Evolutionary conservation across 2,888 invertebrate genomes (phyloP).

Genomic region (Stenchaetothrips biformis): DNA sequence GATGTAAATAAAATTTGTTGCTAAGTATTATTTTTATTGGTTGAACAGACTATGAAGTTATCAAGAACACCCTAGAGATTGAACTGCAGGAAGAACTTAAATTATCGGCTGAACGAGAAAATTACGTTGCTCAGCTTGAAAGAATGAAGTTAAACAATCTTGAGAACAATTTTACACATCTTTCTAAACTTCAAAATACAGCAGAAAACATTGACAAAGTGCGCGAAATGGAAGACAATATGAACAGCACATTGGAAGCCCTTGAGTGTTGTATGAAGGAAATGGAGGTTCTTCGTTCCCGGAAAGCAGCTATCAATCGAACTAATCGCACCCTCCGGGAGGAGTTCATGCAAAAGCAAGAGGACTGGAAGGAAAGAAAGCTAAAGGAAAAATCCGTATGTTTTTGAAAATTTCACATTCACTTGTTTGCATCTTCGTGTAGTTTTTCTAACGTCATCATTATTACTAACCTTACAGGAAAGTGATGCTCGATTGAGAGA

Average conservation of each 20-base stretch:
- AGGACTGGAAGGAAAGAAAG: neutral
- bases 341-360: neutral
- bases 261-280: constrained; percentile 2
- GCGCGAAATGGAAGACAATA: neutral
- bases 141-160: neutral
- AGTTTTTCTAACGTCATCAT: neutral
- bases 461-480: neutral
- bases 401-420: neutral
- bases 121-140: neutral
- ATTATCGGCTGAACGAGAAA: neutral
- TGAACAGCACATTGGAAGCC: neutral
- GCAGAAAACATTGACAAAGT: neutral
- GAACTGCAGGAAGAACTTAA: neutral
- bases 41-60: constrained; percentile 5
- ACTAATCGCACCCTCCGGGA: neutral
- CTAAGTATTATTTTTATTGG: neutral
- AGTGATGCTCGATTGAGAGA: neutral
- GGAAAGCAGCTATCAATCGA: neutral
- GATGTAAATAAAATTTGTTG: neutral
- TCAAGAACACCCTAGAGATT: neutral
- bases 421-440: neutral
- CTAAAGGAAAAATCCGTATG: neutral
- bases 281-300: neutral
- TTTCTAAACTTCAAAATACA: neutral
- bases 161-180: neutral